Evolutionary conservation across 2,113 vertebrate genomes (phyloP).

Genomic region (Probosciger aterrimus): DNA sequence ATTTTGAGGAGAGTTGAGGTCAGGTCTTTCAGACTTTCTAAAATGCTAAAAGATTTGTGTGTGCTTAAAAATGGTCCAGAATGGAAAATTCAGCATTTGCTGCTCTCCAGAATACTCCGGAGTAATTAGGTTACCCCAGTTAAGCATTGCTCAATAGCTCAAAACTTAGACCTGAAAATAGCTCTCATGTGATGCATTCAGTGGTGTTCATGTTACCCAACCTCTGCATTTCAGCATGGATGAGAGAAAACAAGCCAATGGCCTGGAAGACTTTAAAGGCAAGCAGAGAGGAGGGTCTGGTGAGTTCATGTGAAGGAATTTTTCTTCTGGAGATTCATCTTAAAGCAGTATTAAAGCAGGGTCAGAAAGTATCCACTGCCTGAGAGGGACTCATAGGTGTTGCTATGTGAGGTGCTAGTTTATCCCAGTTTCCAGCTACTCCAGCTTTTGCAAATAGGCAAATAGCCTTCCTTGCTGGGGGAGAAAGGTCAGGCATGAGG

Average conservation of each 20-base stretch:
- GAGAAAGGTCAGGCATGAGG: not conserved
- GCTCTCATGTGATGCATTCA: not conserved
- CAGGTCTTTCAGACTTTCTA: not conserved
- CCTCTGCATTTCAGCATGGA: not conserved
- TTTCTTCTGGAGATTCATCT: not conserved
- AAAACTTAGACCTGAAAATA: not conserved
- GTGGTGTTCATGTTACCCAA: not conserved
- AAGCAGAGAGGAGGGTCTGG: not conserved
- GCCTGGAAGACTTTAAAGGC: not conserved
- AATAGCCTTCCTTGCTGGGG: not conserved
- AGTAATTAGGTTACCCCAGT: not conserved
- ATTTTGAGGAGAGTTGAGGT: not conserved
- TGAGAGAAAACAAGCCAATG: not conserved
- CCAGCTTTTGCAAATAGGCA: not conserved
- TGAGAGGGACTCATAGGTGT: not conserved
- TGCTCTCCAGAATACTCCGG: not conserved
- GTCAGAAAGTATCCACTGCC: not conserved
- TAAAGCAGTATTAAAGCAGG: not conserved
- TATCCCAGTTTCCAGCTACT: not conserved
- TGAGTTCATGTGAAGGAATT: not conserved
- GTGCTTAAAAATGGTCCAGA: not conserved
- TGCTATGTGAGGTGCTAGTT: not conserved
- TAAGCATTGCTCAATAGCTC: not conserved
- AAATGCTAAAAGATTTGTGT: not conserved
- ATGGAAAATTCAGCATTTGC: not conserved